phyloP scores from a whole-genome alignment of 2,888 invertebrate genomes.

The Achlya flavicornis region DNA sequence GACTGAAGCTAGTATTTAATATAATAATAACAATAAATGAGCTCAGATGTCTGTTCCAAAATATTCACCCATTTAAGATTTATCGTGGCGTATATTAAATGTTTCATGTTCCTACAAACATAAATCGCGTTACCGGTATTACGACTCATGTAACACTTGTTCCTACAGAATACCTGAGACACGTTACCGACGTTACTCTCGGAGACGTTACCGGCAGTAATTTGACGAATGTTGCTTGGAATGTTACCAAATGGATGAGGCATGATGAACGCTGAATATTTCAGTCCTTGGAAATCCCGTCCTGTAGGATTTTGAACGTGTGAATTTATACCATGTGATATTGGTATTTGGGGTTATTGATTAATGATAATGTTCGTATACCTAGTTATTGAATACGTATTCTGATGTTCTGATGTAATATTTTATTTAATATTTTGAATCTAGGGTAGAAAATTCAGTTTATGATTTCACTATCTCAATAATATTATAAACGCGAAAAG shows the following conservation, averaged over 20 bases:
- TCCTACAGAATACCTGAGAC: constrained; percentile 32
- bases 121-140: constrained; percentile 43
- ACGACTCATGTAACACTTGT: constrained; percentile 36
- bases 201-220: constrained; percentile 36
- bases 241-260: constrained; percentile 51
- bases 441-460: too few relatives aligned
- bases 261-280: constrained; percentile 32
- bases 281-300: constrained; percentile 32
- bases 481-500: too few relatives aligned
- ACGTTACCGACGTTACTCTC: constrained; percentile 15
- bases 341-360: neutral
- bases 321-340: constrained; percentile 16
- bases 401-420: too few relatives aligned
- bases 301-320: constrained; percentile 19
- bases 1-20: too few relatives aligned
- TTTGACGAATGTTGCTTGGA: constrained; percentile 58
- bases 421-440: too few relatives aligned
- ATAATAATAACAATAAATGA: too few relatives aligned
- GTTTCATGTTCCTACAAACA: constrained; percentile 31
- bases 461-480: too few relatives aligned
- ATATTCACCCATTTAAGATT: constrained; percentile 20
- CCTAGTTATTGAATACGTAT: neutral
- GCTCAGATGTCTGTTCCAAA: neutral
- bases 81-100: constrained; percentile 32
- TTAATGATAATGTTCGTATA: neutral